Conservation (phyloP, 2,797 vertebrate species). For the Onychomys torridus region DNA sequence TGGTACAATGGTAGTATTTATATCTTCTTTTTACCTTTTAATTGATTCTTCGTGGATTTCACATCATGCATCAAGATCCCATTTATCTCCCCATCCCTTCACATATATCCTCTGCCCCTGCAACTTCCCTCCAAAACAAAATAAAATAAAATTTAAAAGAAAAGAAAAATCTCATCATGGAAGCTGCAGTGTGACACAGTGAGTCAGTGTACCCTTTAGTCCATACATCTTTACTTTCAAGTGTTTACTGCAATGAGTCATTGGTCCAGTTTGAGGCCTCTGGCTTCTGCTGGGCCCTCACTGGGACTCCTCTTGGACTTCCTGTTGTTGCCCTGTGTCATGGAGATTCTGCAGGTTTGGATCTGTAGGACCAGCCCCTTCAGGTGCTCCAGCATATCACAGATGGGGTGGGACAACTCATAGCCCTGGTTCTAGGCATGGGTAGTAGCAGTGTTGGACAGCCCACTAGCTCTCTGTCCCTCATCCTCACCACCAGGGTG, state of each 20-base stretch:
- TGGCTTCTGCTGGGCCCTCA: not conserved
- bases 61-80: not conserved
- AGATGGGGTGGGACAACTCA: not conserved
- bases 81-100: not conserved
- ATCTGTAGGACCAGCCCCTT: not conserved
- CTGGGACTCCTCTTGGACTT: not conserved
- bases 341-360: not conserved
- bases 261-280: not conserved
- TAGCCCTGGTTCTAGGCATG: not conserved
- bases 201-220: not conserved
- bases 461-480: not conserved
- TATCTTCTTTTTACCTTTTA: not conserved
- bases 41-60: not conserved
- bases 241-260: not conserved
- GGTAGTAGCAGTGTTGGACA: not conserved
- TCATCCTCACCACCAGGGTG: not conserved
- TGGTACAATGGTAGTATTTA: not conserved
- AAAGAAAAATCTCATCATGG: not conserved
- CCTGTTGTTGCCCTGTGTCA: not conserved
- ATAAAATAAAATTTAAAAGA: not conserved
- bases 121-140: not conserved
- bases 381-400: not conserved
- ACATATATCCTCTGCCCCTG: not conserved
- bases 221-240: not conserved
- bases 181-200: not conserved